Evolutionary conservation across 1,140 invertebrate species (phyloP).

Genomic region (Marisa cornuarietis): DNA sequence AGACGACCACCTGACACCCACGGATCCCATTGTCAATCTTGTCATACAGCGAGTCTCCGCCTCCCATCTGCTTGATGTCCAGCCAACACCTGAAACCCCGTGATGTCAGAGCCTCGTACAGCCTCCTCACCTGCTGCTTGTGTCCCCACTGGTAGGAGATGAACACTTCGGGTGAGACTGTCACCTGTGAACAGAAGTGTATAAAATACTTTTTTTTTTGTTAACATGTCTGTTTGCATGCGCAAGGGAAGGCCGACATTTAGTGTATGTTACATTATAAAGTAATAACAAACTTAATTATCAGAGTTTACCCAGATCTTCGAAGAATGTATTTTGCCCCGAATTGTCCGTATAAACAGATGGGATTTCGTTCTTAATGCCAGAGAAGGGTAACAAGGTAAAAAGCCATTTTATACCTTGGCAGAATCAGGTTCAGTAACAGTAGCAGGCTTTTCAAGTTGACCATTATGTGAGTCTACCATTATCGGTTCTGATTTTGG

Average conservation of each 20-base stretch:
- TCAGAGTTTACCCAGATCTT: too few species aligned
- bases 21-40: conserved; percentile 62
- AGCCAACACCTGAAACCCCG: conserved; percentile 60
- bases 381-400: neutral
- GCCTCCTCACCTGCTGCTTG: conserved; percentile 54
- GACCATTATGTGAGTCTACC: conserved; percentile 35
- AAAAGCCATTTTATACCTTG: neutral
- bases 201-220: too few species aligned
- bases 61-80: conserved; percentile 64
- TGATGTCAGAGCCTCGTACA: conserved; percentile 50
- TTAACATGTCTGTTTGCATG: too few species aligned
- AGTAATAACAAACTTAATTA: neutral
- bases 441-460: neutral
- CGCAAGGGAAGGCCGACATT: too few species aligned
- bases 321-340: neutral
- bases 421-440: neutral
- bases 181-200: neutral
- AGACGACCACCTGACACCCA: conserved; percentile 53
- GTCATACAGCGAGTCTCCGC: conserved; percentile 62
- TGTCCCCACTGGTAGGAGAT: conserved; percentile 59
- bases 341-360: too few species aligned
- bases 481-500: conserved; percentile 48
- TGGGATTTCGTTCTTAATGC: too few species aligned
- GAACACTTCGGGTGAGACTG: conserved; percentile 15
- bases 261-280: neutral